Percentiles rank a stretch among this genome's conserved stretches.
These are phyloP conservation scores for Diabrotica balteata DNA, from an alignment of 2,888 invertebrate species.

Conservation along the genomic window DNA sequence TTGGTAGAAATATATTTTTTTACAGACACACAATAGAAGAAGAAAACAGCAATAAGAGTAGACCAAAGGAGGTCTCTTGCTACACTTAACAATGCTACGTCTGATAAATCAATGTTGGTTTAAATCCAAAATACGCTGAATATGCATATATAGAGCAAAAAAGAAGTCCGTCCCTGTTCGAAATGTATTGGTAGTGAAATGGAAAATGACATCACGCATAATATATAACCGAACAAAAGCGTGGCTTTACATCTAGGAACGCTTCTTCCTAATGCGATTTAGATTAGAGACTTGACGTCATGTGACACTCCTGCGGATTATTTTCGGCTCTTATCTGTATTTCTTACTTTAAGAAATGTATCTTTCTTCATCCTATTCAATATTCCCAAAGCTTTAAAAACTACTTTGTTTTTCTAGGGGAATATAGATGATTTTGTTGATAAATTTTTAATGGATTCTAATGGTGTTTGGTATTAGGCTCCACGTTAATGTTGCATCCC, in stretches of 20 bases:
- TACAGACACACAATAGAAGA: too few species aligned
- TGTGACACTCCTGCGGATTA: slow-evolving; percentile 56
- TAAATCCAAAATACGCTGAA: too few species aligned
- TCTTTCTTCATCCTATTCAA: background rate
- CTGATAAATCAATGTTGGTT: too few species aligned
- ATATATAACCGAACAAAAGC: slow-evolving; percentile 11
- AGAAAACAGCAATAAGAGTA: too few species aligned
- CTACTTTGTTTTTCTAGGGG: background rate
- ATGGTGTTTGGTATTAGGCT: too few species aligned
- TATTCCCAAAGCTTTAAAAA: background rate
- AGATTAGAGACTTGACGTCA: slow-evolving; percentile 57
- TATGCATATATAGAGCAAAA: too few species aligned
- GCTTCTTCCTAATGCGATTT: slow-evolving; percentile 53
- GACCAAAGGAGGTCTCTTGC: too few species aligned
- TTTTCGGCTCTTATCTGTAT: slow-evolving; percentile 48
- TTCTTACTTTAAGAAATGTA: background rate
- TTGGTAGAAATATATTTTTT: too few species aligned
- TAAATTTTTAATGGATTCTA: too few species aligned
- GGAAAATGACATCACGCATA: slow-evolving; percentile 1
- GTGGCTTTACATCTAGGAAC: slow-evolving; percentile 3
- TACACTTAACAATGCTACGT: too few species aligned
- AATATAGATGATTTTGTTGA: too few species aligned
- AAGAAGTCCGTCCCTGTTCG: background rate
- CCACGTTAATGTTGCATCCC: too few species aligned
- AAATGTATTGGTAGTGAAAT: background rate